These are phyloP conservation scores for Caenorhabditis zanzibari DNA, from an alignment of 2,888 invertebrate species.

Conservation along the genomic window DNA sequence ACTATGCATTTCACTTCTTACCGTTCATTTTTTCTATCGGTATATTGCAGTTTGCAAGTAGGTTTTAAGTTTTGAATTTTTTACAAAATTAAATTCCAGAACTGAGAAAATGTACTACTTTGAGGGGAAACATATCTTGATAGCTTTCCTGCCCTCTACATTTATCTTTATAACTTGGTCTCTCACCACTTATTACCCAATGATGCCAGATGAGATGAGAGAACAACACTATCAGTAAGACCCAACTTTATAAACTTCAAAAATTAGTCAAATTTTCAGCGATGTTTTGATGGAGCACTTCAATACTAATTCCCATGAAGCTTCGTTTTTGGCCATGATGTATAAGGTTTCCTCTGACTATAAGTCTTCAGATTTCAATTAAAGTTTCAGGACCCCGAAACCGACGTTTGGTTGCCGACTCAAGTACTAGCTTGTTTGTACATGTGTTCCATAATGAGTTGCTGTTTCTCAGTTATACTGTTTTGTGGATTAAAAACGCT, in stretches of 20 bases:
- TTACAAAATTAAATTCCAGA: background rate
- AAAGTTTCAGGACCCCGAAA: background rate
- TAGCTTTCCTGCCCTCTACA: conserved; percentile 12
- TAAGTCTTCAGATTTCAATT: background rate
- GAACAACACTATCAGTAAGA: conserved; percentile 32
- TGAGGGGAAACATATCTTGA: conserved; percentile 28
- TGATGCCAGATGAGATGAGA: conserved; percentile 20
- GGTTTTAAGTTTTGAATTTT: background rate
- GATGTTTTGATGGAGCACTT: conserved; percentile 32
- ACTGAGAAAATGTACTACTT: conserved; percentile 43
- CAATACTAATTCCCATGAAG: conserved; percentile 3
- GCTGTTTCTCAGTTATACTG: conserved; percentile 22
- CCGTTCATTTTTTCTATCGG: conserved; percentile 48
- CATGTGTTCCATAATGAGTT: conserved; percentile 18
- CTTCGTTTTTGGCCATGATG: conserved; percentile 29
- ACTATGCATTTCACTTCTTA: conserved; percentile 30
- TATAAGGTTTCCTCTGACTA: background rate
- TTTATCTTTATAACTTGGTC: conserved; percentile 24
- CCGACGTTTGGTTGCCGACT: background rate
- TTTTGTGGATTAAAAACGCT: conserved; percentile 27
- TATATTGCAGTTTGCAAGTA: conserved; percentile 55
- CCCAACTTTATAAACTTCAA: background rate
- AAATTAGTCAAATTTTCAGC: conserved; percentile 9
- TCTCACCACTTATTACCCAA: conserved; percentile 1
- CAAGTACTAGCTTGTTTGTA: conserved; percentile 18